Evolutionary conservation across 2,888 invertebrate species (phyloP), one percentile per base, ranked within the genome.

Genomic region (Acleris emargana): DNA sequence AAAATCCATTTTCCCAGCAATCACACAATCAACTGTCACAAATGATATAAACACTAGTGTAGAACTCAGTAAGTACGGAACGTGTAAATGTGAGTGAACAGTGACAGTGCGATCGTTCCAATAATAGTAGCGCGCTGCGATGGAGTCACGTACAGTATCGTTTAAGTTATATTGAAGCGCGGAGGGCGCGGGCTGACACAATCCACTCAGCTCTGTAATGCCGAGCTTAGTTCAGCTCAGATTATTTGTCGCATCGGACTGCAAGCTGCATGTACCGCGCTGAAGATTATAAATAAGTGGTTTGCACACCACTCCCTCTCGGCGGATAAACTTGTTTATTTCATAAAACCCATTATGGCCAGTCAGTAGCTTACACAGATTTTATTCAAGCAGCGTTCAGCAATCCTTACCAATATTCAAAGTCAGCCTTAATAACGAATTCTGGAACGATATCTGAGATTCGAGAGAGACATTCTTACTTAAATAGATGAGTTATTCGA

Each of bases 61-160:
- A 22, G 55, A 55, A 22, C n/a, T 22, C 5, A 43, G 42, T 20
- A 32, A 32, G 28, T 32, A 32, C 7, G 9, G 13, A 7, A 54
- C 53, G 18, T 59, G 54, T 59, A 43, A 59, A 54, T 54, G 49
- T 28, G 54, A 54, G 53, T 25, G n/a, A 20, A 28, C 32, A 32
- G 13, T 18, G 25, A 54, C 28, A 50, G 59, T 54, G 54, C 42
- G 43, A 54, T 47, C 59, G 64, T 28, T 54, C 54, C 62, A 45
- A 38, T 17, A 67, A 57, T 42, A 67, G 62, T 62, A 17, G 38
- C 45, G 50, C 18, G 62, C 51, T 18, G 18, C 60, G 64, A 70
- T 67, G 50, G 63, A 68, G 61, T 69, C 72, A 71, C 72, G 71
- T 69, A 68, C 67, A 51, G 58, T 55, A 68, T 69, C 68, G 63